Percentiles rank a stretch among this genome's conserved stretches.
phyloP scores from a whole-genome alignment of 2,113 vertebrate species.

The Tichodroma muraria region DNA sequence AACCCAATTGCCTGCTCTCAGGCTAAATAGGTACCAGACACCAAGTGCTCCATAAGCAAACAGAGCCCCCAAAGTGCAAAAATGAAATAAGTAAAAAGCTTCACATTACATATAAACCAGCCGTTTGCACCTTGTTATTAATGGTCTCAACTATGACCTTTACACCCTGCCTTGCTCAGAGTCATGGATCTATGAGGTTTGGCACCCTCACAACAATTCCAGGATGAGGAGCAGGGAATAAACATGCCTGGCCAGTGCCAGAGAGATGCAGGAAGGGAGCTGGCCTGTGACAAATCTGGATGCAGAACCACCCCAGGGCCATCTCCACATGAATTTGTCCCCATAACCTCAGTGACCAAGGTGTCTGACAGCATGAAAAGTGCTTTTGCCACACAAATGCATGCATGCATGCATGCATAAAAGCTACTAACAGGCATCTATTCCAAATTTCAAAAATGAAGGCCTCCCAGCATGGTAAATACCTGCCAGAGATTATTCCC shows the following conservation, averaged over 20 bases:
- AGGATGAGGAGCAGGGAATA: conserved; percentile 36
- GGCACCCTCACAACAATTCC: conserved; percentile 65
- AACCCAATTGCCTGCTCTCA: conserved; percentile 74
- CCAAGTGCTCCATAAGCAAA: conserved; percentile 80
- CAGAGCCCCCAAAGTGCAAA: conserved; percentile 78
- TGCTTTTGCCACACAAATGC: rapidly evolving
- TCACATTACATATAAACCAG: conserved; percentile 76
- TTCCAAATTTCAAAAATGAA: neutral
- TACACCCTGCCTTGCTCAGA: conserved; percentile 58
- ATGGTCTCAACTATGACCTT: conserved; percentile 72
- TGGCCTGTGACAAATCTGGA: neutral
- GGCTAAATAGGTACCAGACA: conserved; percentile 82
- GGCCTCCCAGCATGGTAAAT: neutral
- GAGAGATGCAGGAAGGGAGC: neutral
- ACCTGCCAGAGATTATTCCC: neutral
- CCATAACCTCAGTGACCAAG: neutral
- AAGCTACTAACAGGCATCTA: neutral
- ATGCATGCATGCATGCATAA: rapidly evolving
- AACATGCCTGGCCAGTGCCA: neutral
- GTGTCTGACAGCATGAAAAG: neutral
- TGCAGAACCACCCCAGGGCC: neutral
- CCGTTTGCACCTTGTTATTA: conserved; percentile 80
- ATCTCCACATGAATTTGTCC: neutral
- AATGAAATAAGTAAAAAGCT: conserved; percentile 80
- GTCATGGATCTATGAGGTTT: conserved; percentile 57